Percentiles rank a stretch among this genome's conserved stretches.
Evolutionary conservation across 2,113 vertebrate genomes (phyloP).

Genomic region (Pristiophorus japonicus): DNA sequence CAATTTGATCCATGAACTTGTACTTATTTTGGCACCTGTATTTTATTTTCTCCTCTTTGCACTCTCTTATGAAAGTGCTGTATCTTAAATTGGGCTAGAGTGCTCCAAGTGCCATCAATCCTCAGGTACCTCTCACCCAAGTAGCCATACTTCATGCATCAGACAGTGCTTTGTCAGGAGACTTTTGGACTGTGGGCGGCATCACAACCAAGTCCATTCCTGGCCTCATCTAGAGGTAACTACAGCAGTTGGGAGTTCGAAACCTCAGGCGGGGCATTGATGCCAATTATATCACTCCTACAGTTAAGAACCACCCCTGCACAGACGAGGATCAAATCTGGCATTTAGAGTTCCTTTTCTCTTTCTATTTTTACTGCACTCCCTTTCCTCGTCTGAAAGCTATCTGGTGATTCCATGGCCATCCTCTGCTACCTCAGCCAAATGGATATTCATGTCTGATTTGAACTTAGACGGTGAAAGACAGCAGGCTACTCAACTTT

Average conservation of each 20-base stretch:
- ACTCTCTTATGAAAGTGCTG: background rate
- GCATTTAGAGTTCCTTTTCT: background rate
- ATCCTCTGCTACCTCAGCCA: background rate
- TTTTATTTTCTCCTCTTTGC: slow-evolving; percentile 30
- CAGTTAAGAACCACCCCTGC: background rate
- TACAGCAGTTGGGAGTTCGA: background rate
- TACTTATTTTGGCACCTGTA: slow-evolving; percentile 39
- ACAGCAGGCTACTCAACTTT: background rate
- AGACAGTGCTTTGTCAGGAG: background rate
- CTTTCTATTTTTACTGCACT: background rate
- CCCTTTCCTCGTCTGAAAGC: background rate
- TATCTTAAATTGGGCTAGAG: background rate
- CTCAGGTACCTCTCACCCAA: background rate
- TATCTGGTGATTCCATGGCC: background rate
- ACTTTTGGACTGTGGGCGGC: background rate
- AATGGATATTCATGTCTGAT: background rate
- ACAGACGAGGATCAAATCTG: background rate
- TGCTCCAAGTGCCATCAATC: background rate
- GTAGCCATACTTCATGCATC: background rate
- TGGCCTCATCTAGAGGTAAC: background rate
- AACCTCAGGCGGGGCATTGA: background rate
- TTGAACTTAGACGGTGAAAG: background rate
- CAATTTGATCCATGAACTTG: slow-evolving; percentile 33
- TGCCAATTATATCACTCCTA: background rate
- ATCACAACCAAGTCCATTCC: background rate